A percentile compares a stretch with the other conserved stretches of the same genome.
Conservation (phyloP, 1,140 invertebrate genomes). For the Palaemon carinicauda region DNA sequence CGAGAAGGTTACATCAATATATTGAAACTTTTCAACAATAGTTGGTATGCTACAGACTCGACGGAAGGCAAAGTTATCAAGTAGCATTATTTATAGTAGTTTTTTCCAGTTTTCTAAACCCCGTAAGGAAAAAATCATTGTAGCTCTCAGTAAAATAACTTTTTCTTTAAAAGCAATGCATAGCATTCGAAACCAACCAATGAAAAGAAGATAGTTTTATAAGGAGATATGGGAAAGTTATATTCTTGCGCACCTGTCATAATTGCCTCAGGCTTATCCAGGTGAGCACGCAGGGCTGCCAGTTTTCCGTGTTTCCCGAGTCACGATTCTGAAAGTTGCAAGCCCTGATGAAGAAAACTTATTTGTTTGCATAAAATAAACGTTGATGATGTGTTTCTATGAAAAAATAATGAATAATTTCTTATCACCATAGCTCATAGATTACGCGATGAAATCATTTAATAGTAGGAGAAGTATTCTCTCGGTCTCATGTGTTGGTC, state of each 20-base stretch:
- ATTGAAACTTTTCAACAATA: slow-evolving; percentile 12
- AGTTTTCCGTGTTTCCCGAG: slow-evolving; percentile 43
- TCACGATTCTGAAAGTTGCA: slow-evolving; percentile 30
- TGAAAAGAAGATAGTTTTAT: background rate
- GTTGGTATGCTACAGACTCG: slow-evolving; percentile 33
- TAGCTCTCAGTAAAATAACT: background rate
- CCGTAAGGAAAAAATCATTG: background rate
- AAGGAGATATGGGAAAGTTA: slow-evolving; percentile 21
- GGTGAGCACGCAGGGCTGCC: slow-evolving; percentile 42
- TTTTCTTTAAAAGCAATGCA: background rate
- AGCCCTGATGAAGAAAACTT: background rate
- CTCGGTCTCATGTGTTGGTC: too few species aligned
- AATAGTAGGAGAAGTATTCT: too few species aligned
- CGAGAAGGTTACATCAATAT: background rate
- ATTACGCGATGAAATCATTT: too few species aligned
- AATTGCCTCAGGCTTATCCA: slow-evolving; percentile 47
- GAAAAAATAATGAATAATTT: too few species aligned
- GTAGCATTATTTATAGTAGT: background rate
- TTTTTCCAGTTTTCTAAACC: background rate
- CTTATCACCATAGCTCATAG: too few species aligned
- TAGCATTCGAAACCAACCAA: background rate
- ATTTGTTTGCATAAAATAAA: background rate
- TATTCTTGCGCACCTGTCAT: slow-evolving; percentile 43
- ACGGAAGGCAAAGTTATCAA: slow-evolving; percentile 23
- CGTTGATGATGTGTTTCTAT: too few species aligned